Evolutionary conservation across 2,113 vertebrate species (phyloP).

Genomic region (Sinocyclocheilus maitianheensis): DNA sequence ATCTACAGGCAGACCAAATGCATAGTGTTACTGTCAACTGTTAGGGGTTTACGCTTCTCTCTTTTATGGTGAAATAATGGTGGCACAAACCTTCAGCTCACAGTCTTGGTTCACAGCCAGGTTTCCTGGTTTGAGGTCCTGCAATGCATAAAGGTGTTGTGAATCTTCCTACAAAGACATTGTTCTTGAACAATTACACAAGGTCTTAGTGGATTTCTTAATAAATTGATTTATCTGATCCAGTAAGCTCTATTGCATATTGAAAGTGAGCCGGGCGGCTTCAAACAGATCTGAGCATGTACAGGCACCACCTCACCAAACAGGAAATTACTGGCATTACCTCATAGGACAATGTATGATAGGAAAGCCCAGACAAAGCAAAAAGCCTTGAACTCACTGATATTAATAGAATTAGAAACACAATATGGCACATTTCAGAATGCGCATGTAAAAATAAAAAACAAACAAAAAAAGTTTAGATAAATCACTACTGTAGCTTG

Average conservation of each 20-base stretch:
- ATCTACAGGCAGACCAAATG: slow-evolving; percentile 76
- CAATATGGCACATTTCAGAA: not conserved
- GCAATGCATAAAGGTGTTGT: slow-evolving; percentile 48
- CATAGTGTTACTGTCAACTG: not conserved
- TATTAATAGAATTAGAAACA: not conserved
- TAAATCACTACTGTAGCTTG: not conserved
- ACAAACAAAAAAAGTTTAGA: not conserved
- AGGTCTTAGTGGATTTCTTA: not conserved
- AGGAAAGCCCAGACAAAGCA: not conserved
- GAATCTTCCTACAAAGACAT: not conserved
- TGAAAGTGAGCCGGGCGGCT: not conserved
- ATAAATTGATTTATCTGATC: not conserved
- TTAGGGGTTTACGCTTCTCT: not conserved
- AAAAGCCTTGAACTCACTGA: not conserved
- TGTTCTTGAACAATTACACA: not conserved
- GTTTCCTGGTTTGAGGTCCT: slow-evolving; percentile 98
- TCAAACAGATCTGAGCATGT: slow-evolving; percentile 63
- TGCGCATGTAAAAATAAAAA: too few species aligned
- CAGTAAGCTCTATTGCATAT: not conserved
- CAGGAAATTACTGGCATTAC: slow-evolving; percentile 37
- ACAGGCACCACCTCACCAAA: not conserved
- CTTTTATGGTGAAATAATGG: slow-evolving; percentile 30
- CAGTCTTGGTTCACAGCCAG: slow-evolving; percentile 97
- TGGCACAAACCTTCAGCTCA: slow-evolving; percentile 86
- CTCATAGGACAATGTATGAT: slow-evolving; percentile 10